Percentiles rank a stretch among this genome's conserved stretches.
Conservation (phyloP, 2,797 vertebrate species). For the Babyrousa celebensis region DNA sequence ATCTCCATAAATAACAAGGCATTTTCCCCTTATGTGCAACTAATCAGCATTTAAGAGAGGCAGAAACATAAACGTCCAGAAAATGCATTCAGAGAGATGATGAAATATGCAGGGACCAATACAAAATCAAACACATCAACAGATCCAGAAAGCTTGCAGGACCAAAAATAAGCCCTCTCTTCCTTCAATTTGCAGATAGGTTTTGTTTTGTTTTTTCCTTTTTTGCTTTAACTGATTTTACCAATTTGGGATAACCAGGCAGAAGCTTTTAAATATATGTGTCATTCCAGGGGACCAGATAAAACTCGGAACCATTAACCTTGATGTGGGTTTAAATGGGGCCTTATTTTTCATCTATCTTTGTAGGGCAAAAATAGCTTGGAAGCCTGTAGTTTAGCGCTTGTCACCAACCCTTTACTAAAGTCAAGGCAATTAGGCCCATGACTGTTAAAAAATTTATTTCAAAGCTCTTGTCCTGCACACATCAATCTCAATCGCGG, state of each 20-base stretch:
- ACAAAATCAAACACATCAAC: constrained; percentile 54
- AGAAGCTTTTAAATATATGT: constrained; percentile 4
- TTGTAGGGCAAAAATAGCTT: constrained; percentile 11
- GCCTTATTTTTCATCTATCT: constrained; percentile 48
- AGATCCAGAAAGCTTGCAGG: constrained; percentile 24
- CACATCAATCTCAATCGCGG: constrained; percentile 26
- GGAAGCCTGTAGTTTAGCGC: background rate
- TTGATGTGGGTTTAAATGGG: background rate
- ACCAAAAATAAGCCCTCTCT: background rate
- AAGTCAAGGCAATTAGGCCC: constrained; percentile 51
- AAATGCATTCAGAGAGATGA: constrained; percentile 24
- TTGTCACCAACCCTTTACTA: constrained; percentile 26
- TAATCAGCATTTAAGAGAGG: constrained; percentile 38
- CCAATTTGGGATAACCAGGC: constrained; percentile 32
- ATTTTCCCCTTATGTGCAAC: constrained; percentile 17
- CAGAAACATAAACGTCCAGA: constrained; percentile 45
- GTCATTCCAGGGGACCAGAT: background rate
- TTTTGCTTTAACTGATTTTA: constrained; percentile 1
- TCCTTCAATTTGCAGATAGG: background rate
- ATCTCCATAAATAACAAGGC: constrained; percentile 46
- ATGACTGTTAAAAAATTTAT: constrained; percentile 1
- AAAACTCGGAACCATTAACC: constrained; percentile 49
- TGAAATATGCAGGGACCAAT: constrained; percentile 28
- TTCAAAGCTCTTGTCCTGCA: constrained; percentile 24
- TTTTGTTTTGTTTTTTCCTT: background rate